Conservation (phyloP, 2,113 vertebrate species). For the Pardalotus punctatus region DNA sequence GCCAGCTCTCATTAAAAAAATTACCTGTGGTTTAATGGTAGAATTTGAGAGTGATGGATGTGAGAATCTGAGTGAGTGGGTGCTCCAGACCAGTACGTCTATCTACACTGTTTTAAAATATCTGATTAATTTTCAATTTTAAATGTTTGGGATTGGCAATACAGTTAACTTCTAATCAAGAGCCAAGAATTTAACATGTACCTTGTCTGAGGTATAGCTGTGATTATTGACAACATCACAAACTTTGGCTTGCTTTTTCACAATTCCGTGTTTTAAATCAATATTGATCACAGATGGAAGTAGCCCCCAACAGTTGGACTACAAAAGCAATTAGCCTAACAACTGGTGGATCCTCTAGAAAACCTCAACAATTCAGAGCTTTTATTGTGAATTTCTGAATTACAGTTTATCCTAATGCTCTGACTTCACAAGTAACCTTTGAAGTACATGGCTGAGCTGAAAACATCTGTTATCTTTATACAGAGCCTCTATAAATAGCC, state of each 20-base stretch:
- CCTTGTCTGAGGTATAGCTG: neutral
- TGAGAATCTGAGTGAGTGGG: neutral
- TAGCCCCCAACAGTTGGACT: rapidly evolving
- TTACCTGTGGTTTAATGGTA: neutral
- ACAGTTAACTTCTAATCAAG: neutral
- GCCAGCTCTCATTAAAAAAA: neutral
- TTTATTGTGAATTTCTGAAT: neutral
- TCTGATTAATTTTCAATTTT: neutral
- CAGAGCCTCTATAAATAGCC: neutral
- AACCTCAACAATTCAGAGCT: neutral
- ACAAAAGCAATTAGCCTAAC: neutral
- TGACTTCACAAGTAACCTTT: neutral
- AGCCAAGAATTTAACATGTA: neutral
- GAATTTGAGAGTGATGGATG: neutral
- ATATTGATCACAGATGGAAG: neutral
- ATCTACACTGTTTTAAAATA: neutral
- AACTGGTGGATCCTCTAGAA: neutral
- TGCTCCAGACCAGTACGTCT: neutral
- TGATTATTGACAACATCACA: neutral
- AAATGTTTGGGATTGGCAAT: neutral
- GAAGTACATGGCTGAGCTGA: neutral
- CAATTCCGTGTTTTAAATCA: neutral
- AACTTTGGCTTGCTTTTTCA: neutral
- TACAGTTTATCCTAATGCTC: neutral
- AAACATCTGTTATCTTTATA: slow-evolving; percentile 43